Evolutionary conservation across 92 coral and sea anemone genomes (phyloP).

Genomic region (Heteractis magnifica): DNA sequence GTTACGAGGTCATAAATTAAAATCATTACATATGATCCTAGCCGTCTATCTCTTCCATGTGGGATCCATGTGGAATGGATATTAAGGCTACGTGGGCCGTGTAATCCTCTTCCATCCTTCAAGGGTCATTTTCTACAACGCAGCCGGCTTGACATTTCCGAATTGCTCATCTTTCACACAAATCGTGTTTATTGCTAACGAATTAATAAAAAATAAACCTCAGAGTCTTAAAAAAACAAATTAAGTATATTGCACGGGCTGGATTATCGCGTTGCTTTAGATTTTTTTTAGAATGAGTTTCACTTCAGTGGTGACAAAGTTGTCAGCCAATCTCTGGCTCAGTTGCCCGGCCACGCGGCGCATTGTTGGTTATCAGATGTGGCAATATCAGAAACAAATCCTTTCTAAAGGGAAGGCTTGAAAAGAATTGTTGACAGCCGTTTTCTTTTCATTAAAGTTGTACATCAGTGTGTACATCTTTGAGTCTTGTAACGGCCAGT

Average conservation of each 20-base stretch:
- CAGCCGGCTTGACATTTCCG: background rate
- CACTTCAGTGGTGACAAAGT: background rate
- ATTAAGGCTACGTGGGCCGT: background rate
- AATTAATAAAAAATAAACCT: background rate
- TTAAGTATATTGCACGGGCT: background rate
- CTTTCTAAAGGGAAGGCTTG: too few relatives aligned
- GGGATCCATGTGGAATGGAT: conserved; percentile 1
- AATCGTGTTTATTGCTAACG: conserved; percentile 6
- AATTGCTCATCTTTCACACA: background rate
- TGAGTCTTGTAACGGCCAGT: background rate
- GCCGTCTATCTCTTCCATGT: background rate
- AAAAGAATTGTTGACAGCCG: background rate
- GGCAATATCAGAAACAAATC: too few relatives aligned
- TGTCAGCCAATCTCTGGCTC: too few relatives aligned
- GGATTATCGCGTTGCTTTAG: background rate
- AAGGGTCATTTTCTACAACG: conserved; percentile 5
- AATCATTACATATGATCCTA: background rate
- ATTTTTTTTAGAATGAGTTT: background rate
- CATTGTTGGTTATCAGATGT: too few relatives aligned
- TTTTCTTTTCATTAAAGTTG: background rate
- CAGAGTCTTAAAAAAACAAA: background rate
- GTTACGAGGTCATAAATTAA: background rate
- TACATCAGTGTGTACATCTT: background rate
- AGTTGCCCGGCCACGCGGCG: too few relatives aligned
- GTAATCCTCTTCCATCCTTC: background rate